Conservation (phyloP, 2,113 vertebrate species). For the Callithrix jacchus region DNA sequence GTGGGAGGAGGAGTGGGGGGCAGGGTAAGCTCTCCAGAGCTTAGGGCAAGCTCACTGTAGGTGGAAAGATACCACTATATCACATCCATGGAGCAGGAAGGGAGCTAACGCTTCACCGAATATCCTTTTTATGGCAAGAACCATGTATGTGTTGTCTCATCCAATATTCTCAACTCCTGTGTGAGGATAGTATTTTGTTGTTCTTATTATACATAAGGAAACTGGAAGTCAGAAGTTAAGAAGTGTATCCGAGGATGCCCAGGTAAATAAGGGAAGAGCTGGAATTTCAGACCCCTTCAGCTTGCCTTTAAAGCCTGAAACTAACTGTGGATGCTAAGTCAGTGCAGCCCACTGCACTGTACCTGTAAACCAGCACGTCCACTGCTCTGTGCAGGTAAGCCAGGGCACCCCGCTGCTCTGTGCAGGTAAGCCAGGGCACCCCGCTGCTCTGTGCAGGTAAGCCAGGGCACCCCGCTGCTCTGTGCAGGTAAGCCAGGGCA, state of each 20-base stretch:
- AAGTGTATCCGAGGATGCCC: not conserved
- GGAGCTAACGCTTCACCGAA: not conserved
- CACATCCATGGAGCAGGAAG: not conserved
- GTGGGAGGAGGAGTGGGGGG: not conserved
- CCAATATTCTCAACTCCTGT: not conserved
- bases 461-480: too few species aligned
- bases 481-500: not conserved
- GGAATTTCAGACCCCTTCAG: not conserved
- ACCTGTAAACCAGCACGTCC: not conserved
- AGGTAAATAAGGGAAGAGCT: not conserved
- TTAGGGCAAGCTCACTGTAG: not conserved
- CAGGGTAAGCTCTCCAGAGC: not conserved
- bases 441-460: not conserved
- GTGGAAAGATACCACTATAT: not conserved
- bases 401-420: not conserved
- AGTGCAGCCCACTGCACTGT: not conserved
- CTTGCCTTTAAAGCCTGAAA: not conserved
- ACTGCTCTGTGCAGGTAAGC: not conserved
- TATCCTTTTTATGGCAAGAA: not conserved
- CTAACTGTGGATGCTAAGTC: not conserved
- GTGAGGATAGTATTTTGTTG: not conserved
- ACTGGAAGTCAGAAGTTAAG: constrained; percentile 11
- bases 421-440: not conserved
- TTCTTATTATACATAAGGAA: constrained; percentile 4
- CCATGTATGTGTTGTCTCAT: not conserved